A percentile compares a stretch with the other conserved stretches of the same genome.
Conservation (phyloP, 2,113 vertebrate genomes). For the Dipodomys merriami region DNA sequence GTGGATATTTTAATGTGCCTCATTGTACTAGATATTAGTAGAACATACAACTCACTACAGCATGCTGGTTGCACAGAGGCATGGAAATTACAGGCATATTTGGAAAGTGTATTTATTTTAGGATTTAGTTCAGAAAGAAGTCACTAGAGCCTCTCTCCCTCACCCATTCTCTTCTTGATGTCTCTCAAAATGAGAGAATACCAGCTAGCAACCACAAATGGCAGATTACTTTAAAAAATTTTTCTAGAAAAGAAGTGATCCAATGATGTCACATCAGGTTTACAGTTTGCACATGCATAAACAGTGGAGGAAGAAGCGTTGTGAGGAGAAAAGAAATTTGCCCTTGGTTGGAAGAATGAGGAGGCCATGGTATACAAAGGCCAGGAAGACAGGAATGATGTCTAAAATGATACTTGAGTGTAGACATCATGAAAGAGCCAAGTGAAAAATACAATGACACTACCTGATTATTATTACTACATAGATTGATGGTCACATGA, state of each 20-base stretch:
- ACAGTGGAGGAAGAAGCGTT: not conserved
- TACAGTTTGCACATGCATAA: not conserved
- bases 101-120: conserved; percentile 69
- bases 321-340: not conserved
- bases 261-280: not conserved
- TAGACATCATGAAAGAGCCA: not conserved
- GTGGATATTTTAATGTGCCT: not conserved
- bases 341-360: not conserved
- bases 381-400: not conserved
- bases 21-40: not conserved
- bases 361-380: fast-evolving
- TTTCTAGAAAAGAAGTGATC: conserved; percentile 23
- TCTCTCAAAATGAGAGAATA: conserved; percentile 64
- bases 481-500: not conserved
- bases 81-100: conserved; percentile 40
- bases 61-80: not conserved
- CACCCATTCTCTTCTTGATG: conserved; percentile 54
- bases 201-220: conserved; percentile 18
- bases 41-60: not conserved
- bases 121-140: conserved; percentile 65
- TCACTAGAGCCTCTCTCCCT: conserved; percentile 6
- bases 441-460: too few relatives aligned
- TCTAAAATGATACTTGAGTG: not conserved
- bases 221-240: conserved; percentile 56
- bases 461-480: not conserved